Conservation (phyloP, 1,140 invertebrate genomes). For the Zaprionus inermis region DNA sequence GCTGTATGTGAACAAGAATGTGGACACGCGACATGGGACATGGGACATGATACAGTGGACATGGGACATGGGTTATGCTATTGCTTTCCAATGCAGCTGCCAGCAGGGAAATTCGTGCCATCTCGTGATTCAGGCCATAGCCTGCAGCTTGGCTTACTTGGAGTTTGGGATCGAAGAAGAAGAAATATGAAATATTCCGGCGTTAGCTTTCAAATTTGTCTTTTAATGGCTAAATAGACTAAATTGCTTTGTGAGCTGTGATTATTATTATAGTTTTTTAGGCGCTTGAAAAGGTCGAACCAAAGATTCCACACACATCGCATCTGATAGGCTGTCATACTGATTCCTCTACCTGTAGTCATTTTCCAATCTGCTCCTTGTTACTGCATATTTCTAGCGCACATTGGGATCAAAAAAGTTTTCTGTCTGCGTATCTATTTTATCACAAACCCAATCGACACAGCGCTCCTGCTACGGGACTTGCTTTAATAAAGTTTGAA, state of each 20-base stretch:
- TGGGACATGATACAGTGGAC: neutral
- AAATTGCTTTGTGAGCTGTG: no score
- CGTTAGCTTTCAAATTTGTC: neutral
- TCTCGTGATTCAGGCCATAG: no score
- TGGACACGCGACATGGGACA: neutral
- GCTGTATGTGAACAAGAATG: slow-evolving; percentile 9
- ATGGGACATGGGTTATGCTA: slow-evolving; percentile 20
- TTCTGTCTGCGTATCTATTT: no score
- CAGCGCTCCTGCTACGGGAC: no score
- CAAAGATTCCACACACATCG: neutral
- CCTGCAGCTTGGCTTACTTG: no score
- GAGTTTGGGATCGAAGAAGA: no score
- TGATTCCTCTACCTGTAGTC: neutral
- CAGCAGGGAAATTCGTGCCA: slow-evolving; percentile 56
- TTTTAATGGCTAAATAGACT: neutral
- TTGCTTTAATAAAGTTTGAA: no score
- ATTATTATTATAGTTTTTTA: no score
- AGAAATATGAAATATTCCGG: neutral
- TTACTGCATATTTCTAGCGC: slow-evolving; percentile 50
- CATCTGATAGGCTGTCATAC: neutral
- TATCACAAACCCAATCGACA: no score
- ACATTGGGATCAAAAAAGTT: neutral
- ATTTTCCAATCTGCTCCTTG: neutral
- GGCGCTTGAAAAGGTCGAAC: neutral
- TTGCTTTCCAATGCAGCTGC: slow-evolving; percentile 55